phyloP scores from a whole-genome alignment of 2,797 vertebrate species.

The Coregonus ussuriensis region DNA sequence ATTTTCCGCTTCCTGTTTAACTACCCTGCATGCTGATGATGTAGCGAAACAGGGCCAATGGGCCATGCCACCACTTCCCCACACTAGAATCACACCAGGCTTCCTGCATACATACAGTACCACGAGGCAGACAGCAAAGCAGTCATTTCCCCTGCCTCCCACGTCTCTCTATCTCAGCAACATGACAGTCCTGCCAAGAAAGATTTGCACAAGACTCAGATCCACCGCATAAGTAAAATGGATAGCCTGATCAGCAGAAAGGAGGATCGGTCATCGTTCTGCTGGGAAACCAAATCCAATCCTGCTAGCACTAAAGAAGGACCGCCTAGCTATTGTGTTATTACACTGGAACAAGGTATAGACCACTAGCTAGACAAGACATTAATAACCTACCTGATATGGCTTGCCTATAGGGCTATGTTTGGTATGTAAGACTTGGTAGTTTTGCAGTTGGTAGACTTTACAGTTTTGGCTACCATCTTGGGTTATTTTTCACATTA shows the following conservation, averaged over 20 bases:
- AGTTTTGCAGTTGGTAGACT: not conserved
- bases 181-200: not conserved
- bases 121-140: slow-evolving; percentile 21
- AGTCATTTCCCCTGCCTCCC: not conserved
- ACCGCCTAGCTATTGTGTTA: too few relatives aligned
- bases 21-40: slow-evolving; percentile 61
- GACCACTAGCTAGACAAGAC: too few relatives aligned
- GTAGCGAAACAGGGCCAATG: slow-evolving; percentile 43
- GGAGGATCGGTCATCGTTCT: not conserved
- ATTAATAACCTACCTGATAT: too few relatives aligned
- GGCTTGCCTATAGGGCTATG: too few relatives aligned
- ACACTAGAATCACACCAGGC: slow-evolving; percentile 50
- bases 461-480: not conserved
- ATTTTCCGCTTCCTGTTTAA: slow-evolving; percentile 64
- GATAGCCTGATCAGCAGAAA: not conserved
- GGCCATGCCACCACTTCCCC: slow-evolving; percentile 59
- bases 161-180: not conserved
- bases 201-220: not conserved
- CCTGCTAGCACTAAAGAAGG: too few relatives aligned
- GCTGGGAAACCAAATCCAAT: not conserved
- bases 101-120: slow-evolving; percentile 36
- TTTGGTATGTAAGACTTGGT: too few relatives aligned
- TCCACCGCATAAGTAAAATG: not conserved
- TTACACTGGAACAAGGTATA: too few relatives aligned
- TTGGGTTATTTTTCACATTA: not conserved